Conservation (phyloP, 2,888 invertebrate genomes). For the Andrena hattorfiana region DNA sequence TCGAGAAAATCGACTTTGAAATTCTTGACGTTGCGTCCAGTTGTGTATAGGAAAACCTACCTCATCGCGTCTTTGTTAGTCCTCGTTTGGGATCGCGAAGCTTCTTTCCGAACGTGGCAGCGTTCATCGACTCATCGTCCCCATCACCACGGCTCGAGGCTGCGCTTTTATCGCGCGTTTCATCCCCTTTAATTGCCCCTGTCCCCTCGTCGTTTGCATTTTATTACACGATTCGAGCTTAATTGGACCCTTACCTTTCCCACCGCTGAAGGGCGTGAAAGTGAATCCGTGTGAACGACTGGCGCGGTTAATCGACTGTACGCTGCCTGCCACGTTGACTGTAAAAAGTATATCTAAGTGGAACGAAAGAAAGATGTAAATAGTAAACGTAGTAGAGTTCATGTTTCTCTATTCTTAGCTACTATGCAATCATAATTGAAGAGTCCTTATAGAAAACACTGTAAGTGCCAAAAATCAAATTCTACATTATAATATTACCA, state of each 20-base stretch:
- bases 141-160: slow-evolving; percentile 4
- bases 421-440: too few species aligned
- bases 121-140: slow-evolving; percentile 21
- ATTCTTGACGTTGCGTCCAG: too few species aligned
- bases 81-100: too few species aligned
- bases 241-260: slow-evolving; percentile 36
- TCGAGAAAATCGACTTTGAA: too few species aligned
- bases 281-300: slow-evolving; percentile 33
- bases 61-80: too few species aligned
- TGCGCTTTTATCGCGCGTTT: slow-evolving; percentile 47
- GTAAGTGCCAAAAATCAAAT: too few species aligned
- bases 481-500: too few species aligned
- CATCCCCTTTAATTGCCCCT: slow-evolving; percentile 51
- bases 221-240: slow-evolving; percentile 53
- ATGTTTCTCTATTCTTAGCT: too few species aligned
- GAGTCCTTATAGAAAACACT: too few species aligned
- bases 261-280: slow-evolving; percentile 16
- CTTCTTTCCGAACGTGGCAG: neutral
- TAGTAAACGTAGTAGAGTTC: too few species aligned
- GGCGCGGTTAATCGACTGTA: slow-evolving; percentile 8
- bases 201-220: slow-evolving; percentile 52
- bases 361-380: neutral
- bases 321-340: neutral
- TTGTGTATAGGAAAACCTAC: too few species aligned
- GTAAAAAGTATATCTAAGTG: neutral